phyloP scores from a whole-genome alignment of 2,113 vertebrate genomes.

The Bos javanicus region DNA sequence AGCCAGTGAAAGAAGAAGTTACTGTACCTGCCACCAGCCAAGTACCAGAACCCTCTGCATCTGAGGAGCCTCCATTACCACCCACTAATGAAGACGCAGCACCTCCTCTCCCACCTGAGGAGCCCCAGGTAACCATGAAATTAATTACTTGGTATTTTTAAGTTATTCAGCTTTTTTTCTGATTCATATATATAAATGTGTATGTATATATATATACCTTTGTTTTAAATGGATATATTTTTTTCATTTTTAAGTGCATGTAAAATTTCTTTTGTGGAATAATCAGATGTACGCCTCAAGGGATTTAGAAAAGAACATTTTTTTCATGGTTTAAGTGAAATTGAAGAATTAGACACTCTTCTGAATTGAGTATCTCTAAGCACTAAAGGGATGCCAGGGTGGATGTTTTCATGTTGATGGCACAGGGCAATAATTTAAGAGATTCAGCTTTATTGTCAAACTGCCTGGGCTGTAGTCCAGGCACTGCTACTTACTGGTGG shows the following conservation, averaged over 20 bases:
- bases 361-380: not conserved
- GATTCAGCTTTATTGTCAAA: not conserved
- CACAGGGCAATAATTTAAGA: not conserved
- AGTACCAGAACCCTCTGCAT: slow-evolving; percentile 77
- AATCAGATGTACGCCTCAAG: not conserved
- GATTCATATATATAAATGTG: not conserved
- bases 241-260: not conserved
- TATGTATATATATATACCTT: not conserved
- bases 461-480: not conserved
- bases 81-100: slow-evolving; percentile 88
- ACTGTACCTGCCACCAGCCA: slow-evolving; percentile 67
- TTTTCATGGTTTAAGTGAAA: not conserved
- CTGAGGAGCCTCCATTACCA: slow-evolving; percentile 84
- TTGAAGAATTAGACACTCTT: slow-evolving; percentile 1
- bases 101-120: slow-evolving; percentile 88
- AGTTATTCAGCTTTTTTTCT: not conserved
- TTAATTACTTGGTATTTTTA: slow-evolving; percentile 1
- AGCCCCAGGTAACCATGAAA: slow-evolving; percentile 83
- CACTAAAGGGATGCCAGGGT: not conserved
- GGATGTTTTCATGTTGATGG: not conserved
- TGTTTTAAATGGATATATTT: not conserved
- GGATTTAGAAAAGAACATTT: not conserved
- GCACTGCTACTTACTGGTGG: not conserved
- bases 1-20: slow-evolving; percentile 73
- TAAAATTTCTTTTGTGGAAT: slow-evolving; percentile 7